These are phyloP conservation scores for Empidonax traillii DNA, from an alignment of 2,113 vertebrate genomes.

Conservation along the genomic window DNA sequence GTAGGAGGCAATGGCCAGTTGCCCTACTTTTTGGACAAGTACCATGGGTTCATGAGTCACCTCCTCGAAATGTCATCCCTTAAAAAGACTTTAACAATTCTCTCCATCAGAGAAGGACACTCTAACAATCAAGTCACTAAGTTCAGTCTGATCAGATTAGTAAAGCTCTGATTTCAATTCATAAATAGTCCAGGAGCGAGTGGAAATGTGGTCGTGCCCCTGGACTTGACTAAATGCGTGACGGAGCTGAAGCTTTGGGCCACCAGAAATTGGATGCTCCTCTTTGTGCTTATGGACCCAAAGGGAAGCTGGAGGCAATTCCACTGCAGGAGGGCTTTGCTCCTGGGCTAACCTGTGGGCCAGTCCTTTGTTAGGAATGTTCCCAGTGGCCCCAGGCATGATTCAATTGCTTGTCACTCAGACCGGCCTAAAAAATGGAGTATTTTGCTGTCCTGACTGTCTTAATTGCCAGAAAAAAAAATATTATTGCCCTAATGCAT, in stretches of 20 bases:
- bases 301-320: background rate
- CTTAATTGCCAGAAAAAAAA: background rate
- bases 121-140: background rate
- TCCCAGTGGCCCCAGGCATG: background rate
- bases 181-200: background rate
- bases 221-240: background rate
- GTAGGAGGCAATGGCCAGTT: background rate
- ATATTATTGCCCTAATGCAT: background rate
- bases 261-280: background rate
- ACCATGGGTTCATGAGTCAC: background rate
- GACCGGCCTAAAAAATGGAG: background rate
- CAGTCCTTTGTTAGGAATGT: background rate
- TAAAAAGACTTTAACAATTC: background rate
- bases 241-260: background rate
- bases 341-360: background rate
- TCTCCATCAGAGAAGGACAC: background rate
- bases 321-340: background rate
- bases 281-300: background rate
- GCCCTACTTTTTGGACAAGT: background rate
- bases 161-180: background rate
- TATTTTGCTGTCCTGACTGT: background rate
- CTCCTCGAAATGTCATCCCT: background rate
- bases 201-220: background rate
- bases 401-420: background rate
- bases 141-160: background rate